Evolutionary conservation across 2,113 vertebrate genomes (phyloP).

Genomic region (Sphyrna mokarran): DNA sequence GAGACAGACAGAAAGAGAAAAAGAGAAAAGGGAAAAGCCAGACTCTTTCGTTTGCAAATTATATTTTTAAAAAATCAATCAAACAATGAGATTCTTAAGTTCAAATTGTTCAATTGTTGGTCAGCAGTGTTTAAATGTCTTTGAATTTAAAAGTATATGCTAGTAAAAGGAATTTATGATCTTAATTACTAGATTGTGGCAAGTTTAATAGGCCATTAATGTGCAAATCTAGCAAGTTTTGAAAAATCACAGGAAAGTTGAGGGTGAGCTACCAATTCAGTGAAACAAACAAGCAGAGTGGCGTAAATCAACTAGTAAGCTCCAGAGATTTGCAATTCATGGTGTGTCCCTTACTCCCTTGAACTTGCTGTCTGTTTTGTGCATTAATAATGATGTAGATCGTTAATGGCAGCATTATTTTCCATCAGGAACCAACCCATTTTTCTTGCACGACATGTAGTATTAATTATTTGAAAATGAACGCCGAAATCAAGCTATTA

Average conservation of each 20-base stretch:
- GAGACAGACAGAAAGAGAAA: neutral
- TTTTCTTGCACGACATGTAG: neutral
- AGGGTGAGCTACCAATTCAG: neutral
- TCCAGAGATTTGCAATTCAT: neutral
- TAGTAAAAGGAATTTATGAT: neutral
- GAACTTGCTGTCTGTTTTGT: neutral
- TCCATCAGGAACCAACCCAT: neutral
- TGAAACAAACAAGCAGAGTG: neutral
- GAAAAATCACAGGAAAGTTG: neutral
- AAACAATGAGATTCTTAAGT: neutral
- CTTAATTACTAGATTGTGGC: neutral
- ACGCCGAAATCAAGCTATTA: neutral
- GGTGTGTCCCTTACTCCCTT: neutral
- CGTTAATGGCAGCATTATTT: neutral
- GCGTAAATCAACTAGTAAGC: neutral
- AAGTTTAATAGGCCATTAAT: neutral
- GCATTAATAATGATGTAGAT: neutral
- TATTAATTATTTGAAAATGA: neutral
- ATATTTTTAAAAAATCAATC: neutral
- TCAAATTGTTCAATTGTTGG: neutral
- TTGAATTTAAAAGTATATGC: neutral
- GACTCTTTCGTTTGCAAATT: neutral
- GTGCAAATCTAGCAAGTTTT: neutral
- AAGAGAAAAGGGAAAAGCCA: neutral
- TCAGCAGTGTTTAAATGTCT: neutral